Evolutionary conservation across 2,113 vertebrate genomes (phyloP), one percentile per base, ranked within the genome.

Genomic region (Brachyhypopomus gauderio): DNA sequence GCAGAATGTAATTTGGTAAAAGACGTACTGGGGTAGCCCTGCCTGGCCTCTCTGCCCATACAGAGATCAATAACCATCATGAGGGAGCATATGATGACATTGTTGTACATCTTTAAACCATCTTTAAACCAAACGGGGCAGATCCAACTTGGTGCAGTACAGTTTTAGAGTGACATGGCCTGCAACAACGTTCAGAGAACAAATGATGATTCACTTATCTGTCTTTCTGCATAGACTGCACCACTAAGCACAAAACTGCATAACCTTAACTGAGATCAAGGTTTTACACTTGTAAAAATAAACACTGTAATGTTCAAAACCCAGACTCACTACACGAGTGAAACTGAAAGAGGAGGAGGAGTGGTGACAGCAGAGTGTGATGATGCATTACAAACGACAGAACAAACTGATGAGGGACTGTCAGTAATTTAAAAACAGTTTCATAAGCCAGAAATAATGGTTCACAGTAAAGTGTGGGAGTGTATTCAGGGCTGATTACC

Each of bases 11-110:
- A 80, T 41, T 20, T 14, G 62, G 72, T 72, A 67, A 17, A 4
- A 36, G 41, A 19, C 59, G 36, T 73, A 36, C 17, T 80, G 41
- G 64, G 59, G 52, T 62, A 56, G 27, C 52, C 70, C 55, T 66
- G 34, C 71, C 60, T 64, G 66, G 34, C 71, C 38, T 8, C 71
- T 74, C 73, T 80, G 71, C 56, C 59, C 55, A n/a, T 23, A 62
- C 41, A 14, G 71, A 66, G 45, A 55, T 64, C 52, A 74, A 80
- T 64, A 72, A 3, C 19, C 6, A 67, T 30, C 64, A 16, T 36
- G 27, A 36, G 27, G 27, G 64, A 22, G 64, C 12, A 19, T 25
- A 12, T 52, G 70, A 74, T 80, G 71, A 80, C 41, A 74, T 74
- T 25, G 45, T 72, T 72, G 27, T 23, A 59, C n/a, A 41, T 5